A percentile compares a stretch with the other conserved stretches of the same genome.
Conservation (phyloP, 2,113 vertebrate species). For the Malurus alboscapulatus region DNA sequence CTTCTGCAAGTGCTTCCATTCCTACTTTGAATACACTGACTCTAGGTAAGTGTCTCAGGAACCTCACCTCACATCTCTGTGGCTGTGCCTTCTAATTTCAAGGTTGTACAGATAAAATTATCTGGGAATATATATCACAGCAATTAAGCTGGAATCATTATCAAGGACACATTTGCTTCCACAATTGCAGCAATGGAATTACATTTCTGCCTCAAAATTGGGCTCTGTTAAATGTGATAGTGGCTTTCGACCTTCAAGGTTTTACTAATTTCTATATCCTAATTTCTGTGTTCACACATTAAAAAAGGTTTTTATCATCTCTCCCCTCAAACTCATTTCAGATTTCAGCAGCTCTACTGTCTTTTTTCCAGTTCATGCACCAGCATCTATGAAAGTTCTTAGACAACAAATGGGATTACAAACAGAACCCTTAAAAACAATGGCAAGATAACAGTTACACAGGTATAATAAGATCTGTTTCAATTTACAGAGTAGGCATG, state of each 20-base stretch:
- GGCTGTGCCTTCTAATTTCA: neutral
- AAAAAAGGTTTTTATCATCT: neutral
- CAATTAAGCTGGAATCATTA: neutral
- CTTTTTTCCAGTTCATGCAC: conserved; percentile 10
- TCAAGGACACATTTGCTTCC: neutral
- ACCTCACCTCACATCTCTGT: neutral
- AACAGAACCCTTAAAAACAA: neutral
- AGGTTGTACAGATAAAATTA: neutral
- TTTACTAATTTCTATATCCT: neutral
- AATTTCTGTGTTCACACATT: neutral
- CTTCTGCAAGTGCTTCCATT: neutral
- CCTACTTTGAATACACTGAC: neutral
- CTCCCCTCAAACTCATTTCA: neutral
- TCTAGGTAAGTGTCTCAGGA: neutral
- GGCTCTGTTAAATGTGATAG: neutral
- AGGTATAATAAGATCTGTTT: neutral
- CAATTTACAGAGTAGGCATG: neutral
- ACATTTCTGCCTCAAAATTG: neutral
- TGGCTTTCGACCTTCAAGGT: neutral
- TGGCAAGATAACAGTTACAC: neutral
- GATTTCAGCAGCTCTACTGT: neutral
- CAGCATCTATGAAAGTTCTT: neutral
- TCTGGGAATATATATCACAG: neutral
- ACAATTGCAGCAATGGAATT: neutral
- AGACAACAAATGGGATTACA: neutral